Conservation (phyloP, 1,140 invertebrate species). For the Helicoverpa armigera region DNA sequence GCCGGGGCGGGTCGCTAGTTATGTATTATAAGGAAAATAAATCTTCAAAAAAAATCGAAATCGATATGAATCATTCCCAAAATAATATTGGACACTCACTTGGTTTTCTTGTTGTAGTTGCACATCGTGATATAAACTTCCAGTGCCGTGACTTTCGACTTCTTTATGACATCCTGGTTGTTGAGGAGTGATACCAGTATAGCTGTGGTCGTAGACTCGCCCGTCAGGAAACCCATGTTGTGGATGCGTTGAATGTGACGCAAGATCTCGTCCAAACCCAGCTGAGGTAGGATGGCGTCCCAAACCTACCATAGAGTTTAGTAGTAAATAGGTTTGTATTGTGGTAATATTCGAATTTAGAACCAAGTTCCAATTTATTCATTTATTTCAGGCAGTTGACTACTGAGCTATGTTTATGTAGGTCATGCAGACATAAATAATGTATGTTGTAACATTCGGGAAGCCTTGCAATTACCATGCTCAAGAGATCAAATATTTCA, state of each 20-base stretch:
- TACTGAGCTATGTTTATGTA: too few species aligned
- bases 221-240: slow-evolving; percentile 87
- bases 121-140: slow-evolving; percentile 75
- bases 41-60: too few species aligned
- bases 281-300: slow-evolving; percentile 87
- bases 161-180: slow-evolving; percentile 73
- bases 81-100: slow-evolving; percentile 57
- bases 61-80: not conserved
- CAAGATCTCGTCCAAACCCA: slow-evolving; percentile 87
- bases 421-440: too few species aligned
- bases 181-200: slow-evolving; percentile 72
- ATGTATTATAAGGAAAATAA: too few species aligned
- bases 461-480: too few species aligned
- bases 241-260: slow-evolving; percentile 89
- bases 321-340: too few species aligned
- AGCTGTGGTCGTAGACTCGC: slow-evolving; percentile 74
- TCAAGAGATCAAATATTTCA: too few species aligned
- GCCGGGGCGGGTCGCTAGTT: too few species aligned
- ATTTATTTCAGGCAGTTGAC: too few species aligned
- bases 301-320: slow-evolving; percentile 85
- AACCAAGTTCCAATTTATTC: too few species aligned
- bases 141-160: slow-evolving; percentile 75
- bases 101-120: slow-evolving; percentile 77
- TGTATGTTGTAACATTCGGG: too few species aligned
- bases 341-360: not conserved